phyloP scores from a whole-genome alignment of 2,888 invertebrate species.

The Ectemnius lituratus region DNA sequence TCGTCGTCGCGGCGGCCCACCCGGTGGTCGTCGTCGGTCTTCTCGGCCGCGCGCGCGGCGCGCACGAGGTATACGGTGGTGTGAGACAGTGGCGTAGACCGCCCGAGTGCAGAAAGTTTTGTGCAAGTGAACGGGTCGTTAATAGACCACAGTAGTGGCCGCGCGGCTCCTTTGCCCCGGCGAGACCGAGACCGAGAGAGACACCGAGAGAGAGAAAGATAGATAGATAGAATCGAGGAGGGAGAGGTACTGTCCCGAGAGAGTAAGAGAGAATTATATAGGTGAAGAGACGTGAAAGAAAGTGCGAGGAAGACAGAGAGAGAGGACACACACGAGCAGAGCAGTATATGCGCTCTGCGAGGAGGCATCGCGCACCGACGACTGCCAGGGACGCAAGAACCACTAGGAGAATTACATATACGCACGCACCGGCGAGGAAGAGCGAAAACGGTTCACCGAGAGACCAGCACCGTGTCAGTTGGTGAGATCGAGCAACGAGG shows the following conservation, averaged over 20 bases:
- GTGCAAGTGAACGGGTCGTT: slow-evolving; percentile 69
- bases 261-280: slow-evolving; percentile 2
- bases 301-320: slow-evolving; percentile 13
- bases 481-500: slow-evolving; percentile 37
- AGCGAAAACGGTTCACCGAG: not conserved
- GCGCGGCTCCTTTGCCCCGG: slow-evolving; percentile 38
- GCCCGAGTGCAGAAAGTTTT: slow-evolving; percentile 60
- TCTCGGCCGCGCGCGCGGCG: slow-evolving; percentile 7
- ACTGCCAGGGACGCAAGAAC: slow-evolving; percentile 48
- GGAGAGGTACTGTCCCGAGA: slow-evolving; percentile 9
- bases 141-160: slow-evolving; percentile 61
- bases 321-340: slow-evolving; percentile 29
- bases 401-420: slow-evolving; percentile 23
- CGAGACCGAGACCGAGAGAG: slow-evolving; percentile 23
- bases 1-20: not conserved
- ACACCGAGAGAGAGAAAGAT: slow-evolving; percentile 28
- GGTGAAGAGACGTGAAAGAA: not conserved
- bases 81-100: slow-evolving; percentile 43
- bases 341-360: slow-evolving; percentile 46
- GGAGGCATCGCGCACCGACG: slow-evolving; percentile 36
- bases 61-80: slow-evolving; percentile 30
- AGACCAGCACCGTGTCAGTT: slow-evolving; percentile 8
- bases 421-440: slow-evolving; percentile 4
- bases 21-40: slow-evolving; percentile 8
- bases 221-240: not conserved